Percentiles rank a stretch among this genome's conserved stretches.
phyloP scores from a whole-genome alignment of 2,888 invertebrate genomes.

The Bellardia bayeri region DNA sequence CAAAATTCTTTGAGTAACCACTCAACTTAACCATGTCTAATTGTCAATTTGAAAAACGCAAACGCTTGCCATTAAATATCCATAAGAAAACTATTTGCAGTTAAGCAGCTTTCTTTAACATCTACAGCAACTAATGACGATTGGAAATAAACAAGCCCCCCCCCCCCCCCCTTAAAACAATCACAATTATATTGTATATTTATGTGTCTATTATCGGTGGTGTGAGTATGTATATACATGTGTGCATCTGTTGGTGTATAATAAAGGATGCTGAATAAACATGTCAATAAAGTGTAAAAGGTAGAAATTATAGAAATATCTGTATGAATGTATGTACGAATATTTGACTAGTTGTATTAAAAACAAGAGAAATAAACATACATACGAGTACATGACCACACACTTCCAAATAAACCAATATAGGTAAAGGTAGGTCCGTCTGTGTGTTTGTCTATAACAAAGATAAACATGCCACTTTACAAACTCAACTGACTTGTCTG shows the following conservation, averaged over 20 bases:
- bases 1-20: neutral
- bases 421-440: neutral
- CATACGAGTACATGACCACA: neutral
- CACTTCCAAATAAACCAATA: neutral
- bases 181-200: constrained; percentile 53
- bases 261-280: constrained; percentile 67
- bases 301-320: constrained; percentile 42
- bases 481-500: constrained; percentile 61
- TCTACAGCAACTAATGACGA: neutral
- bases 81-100: neutral
- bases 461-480: constrained; percentile 68
- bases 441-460: constrained; percentile 22
- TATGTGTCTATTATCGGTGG: neutral
- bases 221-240: neutral
- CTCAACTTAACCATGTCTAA: neutral
- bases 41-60: neutral
- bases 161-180: constrained; percentile 16
- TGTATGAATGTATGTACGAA: neutral
- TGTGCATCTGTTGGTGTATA: constrained; percentile 48
- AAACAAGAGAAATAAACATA: neutral
- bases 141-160: constrained; percentile 13
- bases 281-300: constrained; percentile 71
- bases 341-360: neutral
- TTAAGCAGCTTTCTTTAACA: neutral
- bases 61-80: neutral